Evolutionary conservation across 2,888 invertebrate genomes (phyloP), one percentile per base, ranked within the genome.

Genomic region (Heterodera filipjevi): DNA sequence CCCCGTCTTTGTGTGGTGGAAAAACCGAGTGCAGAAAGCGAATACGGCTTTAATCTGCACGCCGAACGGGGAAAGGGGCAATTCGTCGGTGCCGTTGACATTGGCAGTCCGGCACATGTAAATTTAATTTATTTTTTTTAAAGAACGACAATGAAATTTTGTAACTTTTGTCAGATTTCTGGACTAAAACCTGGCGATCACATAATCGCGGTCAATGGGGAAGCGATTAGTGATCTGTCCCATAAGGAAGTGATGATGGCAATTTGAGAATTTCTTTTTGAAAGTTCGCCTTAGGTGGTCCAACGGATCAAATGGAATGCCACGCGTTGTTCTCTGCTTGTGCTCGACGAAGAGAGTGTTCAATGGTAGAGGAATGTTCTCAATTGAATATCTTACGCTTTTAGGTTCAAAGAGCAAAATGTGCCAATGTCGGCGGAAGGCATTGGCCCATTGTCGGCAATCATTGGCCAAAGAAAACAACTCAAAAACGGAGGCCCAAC

Each of bases 251-350:
- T 87, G 64, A 33, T 59, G 66, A 49, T 22, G 30, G 53, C 35
- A 8, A 22, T 32, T 71, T 12, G 39, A 12, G 39, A 39, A 0
- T 39, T 39, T n/a, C n/a, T n/a, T n/a, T 19, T n/a, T 32, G 39
- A 75, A 32, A 53, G 19, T 10, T 16, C 8, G 12, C 73, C 64
- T 27, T 75, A 87, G 87, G 88, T 89, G 14, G 88, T 88, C 27
- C 83, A 82, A 33, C 79, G 85, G 16, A 89, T 88, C 81, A 89
- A 89, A 79, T 77, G 82, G 35, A 80, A 86, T 66, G 85, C 87
- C 71, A 76, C 82, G 46, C 81, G 96, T 90, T 96, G 96, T 16
- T 93, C 93, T 88, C 91, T 99, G 86, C 92, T 97, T 85, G 95
- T 99, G 80, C 93, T 94, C 82, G 93, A 94, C 88, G 92, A 92